phyloP scores from a whole-genome alignment of 1,140 invertebrate species.

The Leguminivora glycinivorella region DNA sequence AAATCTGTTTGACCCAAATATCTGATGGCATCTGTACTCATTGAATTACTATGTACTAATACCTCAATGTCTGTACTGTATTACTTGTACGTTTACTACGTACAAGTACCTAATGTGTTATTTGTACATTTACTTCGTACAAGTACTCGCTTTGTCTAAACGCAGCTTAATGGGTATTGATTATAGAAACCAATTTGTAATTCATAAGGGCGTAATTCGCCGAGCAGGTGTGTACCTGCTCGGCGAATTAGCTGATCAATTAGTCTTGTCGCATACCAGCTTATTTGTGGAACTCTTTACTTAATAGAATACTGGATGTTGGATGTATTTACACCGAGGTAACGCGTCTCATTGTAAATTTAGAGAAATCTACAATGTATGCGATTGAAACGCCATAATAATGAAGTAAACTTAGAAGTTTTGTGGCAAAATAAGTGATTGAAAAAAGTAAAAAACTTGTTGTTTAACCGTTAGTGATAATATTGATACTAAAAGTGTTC shows the following conservation, averaged over 20 bases:
- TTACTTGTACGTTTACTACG: background rate
- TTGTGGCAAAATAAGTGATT: no score
- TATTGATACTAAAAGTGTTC: no score
- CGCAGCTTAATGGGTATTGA: slow-evolving; percentile 12
- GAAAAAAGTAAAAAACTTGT: no score
- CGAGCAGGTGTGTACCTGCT: slow-evolving; percentile 14
- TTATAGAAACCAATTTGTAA: slow-evolving; percentile 29
- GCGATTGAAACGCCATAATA: no score
- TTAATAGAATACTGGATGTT: slow-evolving; percentile 17
- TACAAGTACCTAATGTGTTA: no score
- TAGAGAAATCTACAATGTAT: background rate
- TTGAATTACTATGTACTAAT: no score
- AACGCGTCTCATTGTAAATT: slow-evolving; percentile 5
- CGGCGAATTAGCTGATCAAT: slow-evolving; percentile 26
- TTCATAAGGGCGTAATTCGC: slow-evolving; percentile 28
- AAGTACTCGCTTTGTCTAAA: background rate
- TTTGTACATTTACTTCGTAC: background rate
- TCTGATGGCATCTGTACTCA: no score
- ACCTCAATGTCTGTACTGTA: no score
- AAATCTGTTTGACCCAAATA: no score
- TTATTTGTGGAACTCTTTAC: slow-evolving; percentile 23
- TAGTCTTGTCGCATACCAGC: slow-evolving; percentile 19
- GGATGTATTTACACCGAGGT: slow-evolving; percentile 4
- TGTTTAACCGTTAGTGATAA: no score
- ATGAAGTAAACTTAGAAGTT: no score